These are phyloP conservation scores for Verasper variegatus DNA, from an alignment of 2,113 vertebrate species.

Conservation along the genomic window DNA sequence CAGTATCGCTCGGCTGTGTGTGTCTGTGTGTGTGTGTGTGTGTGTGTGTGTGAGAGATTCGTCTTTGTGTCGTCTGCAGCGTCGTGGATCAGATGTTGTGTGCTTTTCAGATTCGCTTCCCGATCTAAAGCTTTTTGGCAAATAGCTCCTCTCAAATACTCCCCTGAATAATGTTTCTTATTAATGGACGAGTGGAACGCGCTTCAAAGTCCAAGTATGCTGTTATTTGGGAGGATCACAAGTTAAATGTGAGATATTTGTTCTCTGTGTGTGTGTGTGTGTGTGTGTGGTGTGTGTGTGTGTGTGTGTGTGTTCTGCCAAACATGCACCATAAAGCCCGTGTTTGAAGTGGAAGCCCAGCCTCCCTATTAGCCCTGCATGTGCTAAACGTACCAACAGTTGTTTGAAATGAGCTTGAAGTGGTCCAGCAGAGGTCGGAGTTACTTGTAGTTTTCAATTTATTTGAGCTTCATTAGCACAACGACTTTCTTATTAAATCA, in stretches of 20 bases:
- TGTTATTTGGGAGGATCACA: conserved; percentile 74
- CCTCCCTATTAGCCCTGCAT: conserved; percentile 70
- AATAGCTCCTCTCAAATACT: conserved; percentile 59
- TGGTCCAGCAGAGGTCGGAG: conserved; percentile 59
- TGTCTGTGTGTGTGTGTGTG: neutral
- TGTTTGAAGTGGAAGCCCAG: conserved; percentile 81
- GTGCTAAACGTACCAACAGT: conserved; percentile 67
- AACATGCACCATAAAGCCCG: conserved; percentile 77
- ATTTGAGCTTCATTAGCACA: conserved; percentile 60
- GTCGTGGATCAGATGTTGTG: conserved; percentile 40
- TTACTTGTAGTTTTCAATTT: conserved; percentile 57
- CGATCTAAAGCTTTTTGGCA: conserved; percentile 72
- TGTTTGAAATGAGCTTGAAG: conserved; percentile 72
- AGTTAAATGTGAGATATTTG: conserved; percentile 77
- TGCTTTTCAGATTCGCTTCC: conserved; percentile 72
- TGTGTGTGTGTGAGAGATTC: conserved; percentile 29
- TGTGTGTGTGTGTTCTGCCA: conserved; percentile 58
- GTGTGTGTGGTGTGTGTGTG: too few relatives aligned
- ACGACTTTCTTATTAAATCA: conserved; percentile 59
- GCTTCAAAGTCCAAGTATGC: conserved; percentile 81
- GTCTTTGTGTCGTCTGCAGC: conserved; percentile 30
- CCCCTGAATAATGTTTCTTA: conserved; percentile 78
- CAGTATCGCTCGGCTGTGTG: neutral
- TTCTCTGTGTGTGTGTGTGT: conserved; percentile 17
- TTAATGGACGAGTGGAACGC: conserved; percentile 70